These are phyloP conservation scores for Helleia helle DNA, from an alignment of 2,888 invertebrate species.

Conservation along the genomic window DNA sequence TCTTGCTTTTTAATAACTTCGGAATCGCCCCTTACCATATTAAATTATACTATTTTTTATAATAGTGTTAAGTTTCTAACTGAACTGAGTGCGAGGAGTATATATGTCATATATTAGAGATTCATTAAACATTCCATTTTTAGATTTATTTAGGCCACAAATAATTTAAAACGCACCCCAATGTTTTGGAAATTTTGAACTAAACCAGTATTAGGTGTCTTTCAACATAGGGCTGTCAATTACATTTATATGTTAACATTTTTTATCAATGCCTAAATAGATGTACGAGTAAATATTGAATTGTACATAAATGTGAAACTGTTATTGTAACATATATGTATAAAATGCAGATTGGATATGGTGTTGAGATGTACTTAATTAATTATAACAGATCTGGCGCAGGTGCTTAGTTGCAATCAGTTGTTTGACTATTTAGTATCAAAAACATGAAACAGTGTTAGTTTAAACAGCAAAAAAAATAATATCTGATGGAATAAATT, in stretches of 20 bases:
- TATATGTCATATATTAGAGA: slow-evolving; percentile 29
- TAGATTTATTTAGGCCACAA: slow-evolving; percentile 14
- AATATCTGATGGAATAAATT: too few relatives aligned
- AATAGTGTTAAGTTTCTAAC: slow-evolving; percentile 4
- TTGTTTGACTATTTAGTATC: too few relatives aligned
- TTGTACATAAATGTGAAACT: slow-evolving; percentile 3
- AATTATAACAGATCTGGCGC: slow-evolving; percentile 6
- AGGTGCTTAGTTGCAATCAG: slow-evolving; percentile 1
- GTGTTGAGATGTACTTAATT: slow-evolving; percentile 54
- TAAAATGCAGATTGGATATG: slow-evolving; percentile 29
- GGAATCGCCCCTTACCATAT: background rate
- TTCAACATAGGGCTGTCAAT: slow-evolving; percentile 6
- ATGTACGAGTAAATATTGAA: background rate
- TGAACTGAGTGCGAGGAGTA: slow-evolving; percentile 11
- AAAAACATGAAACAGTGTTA: too few relatives aligned
- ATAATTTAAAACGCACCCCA: background rate
- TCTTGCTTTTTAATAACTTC: too few relatives aligned
- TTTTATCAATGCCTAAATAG: slow-evolving; percentile 10
- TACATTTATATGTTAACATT: background rate
- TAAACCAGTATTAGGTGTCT: slow-evolving; percentile 8
- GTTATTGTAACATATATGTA: slow-evolving; percentile 29
- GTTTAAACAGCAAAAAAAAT: too few relatives aligned
- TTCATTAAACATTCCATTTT: slow-evolving; percentile 38
- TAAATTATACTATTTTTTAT: slow-evolving; percentile 2
- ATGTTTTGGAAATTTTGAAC: too few relatives aligned